phyloP scores from a whole-genome alignment of 2,113 vertebrate genomes.

The Beaufortia kweichowensis region DNA sequence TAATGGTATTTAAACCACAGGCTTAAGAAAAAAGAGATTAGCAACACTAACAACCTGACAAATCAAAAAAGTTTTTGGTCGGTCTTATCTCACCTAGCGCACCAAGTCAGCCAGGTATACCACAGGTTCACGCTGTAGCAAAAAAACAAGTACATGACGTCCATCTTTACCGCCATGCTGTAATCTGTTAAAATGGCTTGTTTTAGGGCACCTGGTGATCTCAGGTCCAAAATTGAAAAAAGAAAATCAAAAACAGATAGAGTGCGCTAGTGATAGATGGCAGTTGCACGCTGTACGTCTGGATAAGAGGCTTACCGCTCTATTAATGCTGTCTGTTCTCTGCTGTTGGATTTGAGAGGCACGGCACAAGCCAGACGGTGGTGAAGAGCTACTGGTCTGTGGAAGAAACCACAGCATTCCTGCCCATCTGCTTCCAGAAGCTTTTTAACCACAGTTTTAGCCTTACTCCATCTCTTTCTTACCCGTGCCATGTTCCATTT shows the following conservation, averaged over 20 bases:
- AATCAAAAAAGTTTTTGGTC: no score
- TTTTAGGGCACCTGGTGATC: background rate
- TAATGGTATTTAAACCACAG: no score
- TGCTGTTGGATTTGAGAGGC: constrained; percentile 6
- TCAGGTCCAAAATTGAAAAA: background rate
- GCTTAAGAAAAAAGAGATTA: no score
- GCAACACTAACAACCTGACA: no score
- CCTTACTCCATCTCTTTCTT: background rate
- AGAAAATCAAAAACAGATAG: background rate
- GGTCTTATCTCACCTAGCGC: no score
- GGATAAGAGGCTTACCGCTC: constrained; percentile 29
- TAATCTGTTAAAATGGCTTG: constrained; percentile 40
- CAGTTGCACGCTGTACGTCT: background rate
- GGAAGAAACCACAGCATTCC: constrained; percentile 24
- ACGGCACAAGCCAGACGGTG: background rate
- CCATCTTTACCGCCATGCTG: background rate
- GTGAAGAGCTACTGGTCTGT: constrained; percentile 22
- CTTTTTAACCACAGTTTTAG: background rate
- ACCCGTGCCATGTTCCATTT: constrained; percentile 21
- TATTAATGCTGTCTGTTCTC: constrained; percentile 21
- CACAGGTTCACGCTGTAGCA: background rate
- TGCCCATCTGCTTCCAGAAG: constrained; percentile 31
- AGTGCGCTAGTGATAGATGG: background rate
- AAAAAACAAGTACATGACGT: background rate
- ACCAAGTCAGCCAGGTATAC: background rate